Conservation (phyloP, 2,113 vertebrate genomes). For the Silurus meridionalis region DNA sequence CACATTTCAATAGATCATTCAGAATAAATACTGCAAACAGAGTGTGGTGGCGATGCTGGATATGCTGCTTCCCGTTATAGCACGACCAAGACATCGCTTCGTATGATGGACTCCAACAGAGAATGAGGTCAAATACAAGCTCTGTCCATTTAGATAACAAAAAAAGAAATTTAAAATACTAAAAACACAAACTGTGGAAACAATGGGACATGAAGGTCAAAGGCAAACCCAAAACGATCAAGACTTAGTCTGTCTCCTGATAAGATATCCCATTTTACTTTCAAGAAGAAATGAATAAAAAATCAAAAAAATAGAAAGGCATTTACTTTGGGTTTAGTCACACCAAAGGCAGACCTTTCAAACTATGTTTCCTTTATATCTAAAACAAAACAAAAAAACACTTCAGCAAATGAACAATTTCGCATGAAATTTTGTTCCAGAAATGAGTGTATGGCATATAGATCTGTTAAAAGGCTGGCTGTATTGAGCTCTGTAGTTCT, state of each 20-base stretch:
- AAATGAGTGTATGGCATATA: conserved; percentile 27
- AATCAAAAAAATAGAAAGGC: conserved; percentile 40
- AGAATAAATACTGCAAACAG: conserved; percentile 89
- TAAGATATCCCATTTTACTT: neutral
- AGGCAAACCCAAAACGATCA: conserved; percentile 25
- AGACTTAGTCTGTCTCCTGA: conserved; percentile 17
- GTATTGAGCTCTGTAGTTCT: conserved; percentile 12
- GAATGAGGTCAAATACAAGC: conserved; percentile 51
- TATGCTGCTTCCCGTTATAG: conserved; percentile 73
- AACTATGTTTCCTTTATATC: conserved; percentile 2
- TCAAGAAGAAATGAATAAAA: neutral
- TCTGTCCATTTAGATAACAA: conserved; percentile 42
- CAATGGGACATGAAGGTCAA: neutral
- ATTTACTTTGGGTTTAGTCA: conserved; percentile 35
- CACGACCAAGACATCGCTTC: conserved; percentile 61
- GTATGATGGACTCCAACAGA: conserved; percentile 39
- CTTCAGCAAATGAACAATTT: conserved; percentile 7
- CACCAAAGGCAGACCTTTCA: conserved; percentile 45
- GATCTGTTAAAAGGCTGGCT: conserved; percentile 20
- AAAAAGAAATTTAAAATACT: neutral
- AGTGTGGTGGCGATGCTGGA: conserved; percentile 81
- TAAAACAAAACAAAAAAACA: conserved; percentile 13
- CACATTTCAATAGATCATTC: conserved; percentile 90
- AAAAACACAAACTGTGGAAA: conserved; percentile 36
- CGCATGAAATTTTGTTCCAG: conserved; percentile 12